These are phyloP conservation scores for Brachirus orientalis DNA, from an alignment of 2,113 vertebrate genomes.

Conservation along the genomic window DNA sequence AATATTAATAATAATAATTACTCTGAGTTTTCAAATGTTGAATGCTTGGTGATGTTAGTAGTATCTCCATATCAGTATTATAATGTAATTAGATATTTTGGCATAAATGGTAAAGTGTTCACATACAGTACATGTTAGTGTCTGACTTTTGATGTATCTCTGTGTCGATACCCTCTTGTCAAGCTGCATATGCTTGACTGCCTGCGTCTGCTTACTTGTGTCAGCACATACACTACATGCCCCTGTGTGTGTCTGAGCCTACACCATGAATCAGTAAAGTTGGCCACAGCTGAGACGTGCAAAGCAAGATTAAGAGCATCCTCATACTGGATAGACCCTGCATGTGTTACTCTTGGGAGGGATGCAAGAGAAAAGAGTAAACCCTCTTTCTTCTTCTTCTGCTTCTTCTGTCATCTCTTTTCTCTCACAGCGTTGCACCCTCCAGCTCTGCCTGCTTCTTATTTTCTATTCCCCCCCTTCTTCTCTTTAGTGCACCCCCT, in stretches of 20 bases:
- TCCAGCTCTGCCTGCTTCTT: constrained; percentile 51
- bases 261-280: constrained; percentile 49
- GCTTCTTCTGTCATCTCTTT: constrained; percentile 52
- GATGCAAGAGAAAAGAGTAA: constrained; percentile 48
- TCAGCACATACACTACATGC: constrained; percentile 19
- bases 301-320: constrained; percentile 70
- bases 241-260: constrained; percentile 38
- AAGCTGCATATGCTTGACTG: neutral
- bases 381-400: constrained; percentile 34
- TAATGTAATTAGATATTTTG: too few relatives aligned
- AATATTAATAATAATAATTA: too few relatives aligned
- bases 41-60: too few relatives aligned
- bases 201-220: neutral
- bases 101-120: too few relatives aligned
- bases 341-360: constrained; percentile 61
- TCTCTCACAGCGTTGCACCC: constrained; percentile 36
- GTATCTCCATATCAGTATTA: too few relatives aligned
- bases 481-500: too few relatives aligned
- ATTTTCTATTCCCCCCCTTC: constrained; percentile 14
- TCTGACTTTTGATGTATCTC: too few relatives aligned
- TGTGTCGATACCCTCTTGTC: neutral
- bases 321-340: constrained; percentile 60
- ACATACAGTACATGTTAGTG: too few relatives aligned
- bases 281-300: constrained; percentile 57
- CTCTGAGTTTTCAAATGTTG: too few relatives aligned